phyloP scores from a whole-genome alignment of 2,113 vertebrate species.

The Gnathonemus echidnorhynchus region DNA sequence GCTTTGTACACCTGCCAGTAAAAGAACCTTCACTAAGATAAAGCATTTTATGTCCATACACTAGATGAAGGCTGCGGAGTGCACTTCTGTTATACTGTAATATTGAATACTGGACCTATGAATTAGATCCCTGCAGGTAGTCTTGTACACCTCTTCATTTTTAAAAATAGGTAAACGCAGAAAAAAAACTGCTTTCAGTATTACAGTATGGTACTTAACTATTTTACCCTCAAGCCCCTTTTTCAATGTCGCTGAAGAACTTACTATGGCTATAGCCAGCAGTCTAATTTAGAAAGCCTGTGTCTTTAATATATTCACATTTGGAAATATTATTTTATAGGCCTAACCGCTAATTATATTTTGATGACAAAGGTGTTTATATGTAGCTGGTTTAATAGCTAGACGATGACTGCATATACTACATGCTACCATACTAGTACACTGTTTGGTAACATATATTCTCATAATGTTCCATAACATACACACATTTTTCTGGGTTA shows the following conservation, averaged over 20 bases:
- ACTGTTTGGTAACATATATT: neutral
- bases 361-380: neutral
- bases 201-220: neutral
- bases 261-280: neutral
- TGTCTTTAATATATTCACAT: neutral
- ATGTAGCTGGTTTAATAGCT: neutral
- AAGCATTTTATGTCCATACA: neutral
- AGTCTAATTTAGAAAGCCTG: neutral
- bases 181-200: neutral
- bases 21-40: neutral
- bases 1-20: neutral
- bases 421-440: neutral
- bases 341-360: neutral
- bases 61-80: neutral
- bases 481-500: neutral
- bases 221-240: neutral
- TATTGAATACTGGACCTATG: neutral
- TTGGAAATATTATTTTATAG: neutral
- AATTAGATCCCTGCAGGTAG: neutral
- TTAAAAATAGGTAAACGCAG: neutral
- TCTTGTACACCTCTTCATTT: neutral
- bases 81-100: neutral
- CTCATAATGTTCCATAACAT: neutral
- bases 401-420: neutral
- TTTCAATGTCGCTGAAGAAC: neutral